phyloP scores from a whole-genome alignment of 2,797 vertebrate genomes.

The Catostomus latipinnis region DNA sequence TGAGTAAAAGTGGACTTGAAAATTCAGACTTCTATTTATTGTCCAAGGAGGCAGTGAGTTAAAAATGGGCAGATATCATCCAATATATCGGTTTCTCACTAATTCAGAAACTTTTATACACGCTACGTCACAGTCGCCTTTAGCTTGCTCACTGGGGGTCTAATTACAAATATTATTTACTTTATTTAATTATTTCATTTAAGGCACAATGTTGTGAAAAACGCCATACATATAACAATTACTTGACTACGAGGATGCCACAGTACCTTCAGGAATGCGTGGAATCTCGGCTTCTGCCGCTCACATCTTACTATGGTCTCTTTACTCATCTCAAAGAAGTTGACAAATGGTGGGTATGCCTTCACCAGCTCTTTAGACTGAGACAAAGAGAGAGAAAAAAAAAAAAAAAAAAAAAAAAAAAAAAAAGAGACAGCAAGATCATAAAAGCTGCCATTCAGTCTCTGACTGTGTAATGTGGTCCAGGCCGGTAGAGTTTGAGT shows the following conservation, averaged over 20 bases:
- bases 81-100: background rate
- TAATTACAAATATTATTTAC: too few species aligned
- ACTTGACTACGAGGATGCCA: background rate
- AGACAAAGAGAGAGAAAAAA: background rate
- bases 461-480: constrained; percentile 20
- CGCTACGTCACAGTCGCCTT: background rate
- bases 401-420: constrained; percentile 23
- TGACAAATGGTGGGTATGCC: constrained; percentile 96
- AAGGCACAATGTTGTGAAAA: too few species aligned
- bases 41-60: too few species aligned
- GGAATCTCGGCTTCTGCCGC: constrained; percentile 95
- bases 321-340: constrained; percentile 99
- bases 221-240: too few species aligned
- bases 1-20: too few species aligned
- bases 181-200: too few species aligned
- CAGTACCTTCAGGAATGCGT: constrained; percentile 94
- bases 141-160: too few species aligned
- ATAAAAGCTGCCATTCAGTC: constrained; percentile 34
- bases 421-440: constrained; percentile 35
- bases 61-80: too few species aligned
- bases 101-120: background rate
- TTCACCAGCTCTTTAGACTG: constrained; percentile 95
- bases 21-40: too few species aligned
- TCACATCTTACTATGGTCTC: constrained; percentile 95
- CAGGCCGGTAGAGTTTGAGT: constrained; percentile 3